phyloP scores from a whole-genome alignment of 2,797 vertebrate species.

The Iguana delicatissima region DNA sequence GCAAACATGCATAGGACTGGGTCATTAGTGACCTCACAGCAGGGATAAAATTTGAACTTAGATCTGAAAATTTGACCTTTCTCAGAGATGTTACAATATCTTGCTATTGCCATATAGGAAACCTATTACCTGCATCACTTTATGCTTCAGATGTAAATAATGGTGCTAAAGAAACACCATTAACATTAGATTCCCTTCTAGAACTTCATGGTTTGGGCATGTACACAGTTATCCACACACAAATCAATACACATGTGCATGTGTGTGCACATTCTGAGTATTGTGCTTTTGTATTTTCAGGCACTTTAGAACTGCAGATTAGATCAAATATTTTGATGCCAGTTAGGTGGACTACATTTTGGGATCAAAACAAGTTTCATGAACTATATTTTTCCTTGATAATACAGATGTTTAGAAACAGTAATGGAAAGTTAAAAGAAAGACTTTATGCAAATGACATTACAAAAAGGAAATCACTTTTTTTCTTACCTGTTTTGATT shows the following conservation, averaged over 20 bases:
- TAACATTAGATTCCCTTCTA: constrained; percentile 7
- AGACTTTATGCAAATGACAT: constrained; percentile 65
- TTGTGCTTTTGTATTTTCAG: neutral
- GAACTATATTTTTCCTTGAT: constrained; percentile 52
- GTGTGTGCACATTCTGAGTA: neutral
- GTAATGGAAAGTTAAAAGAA: constrained; percentile 57
- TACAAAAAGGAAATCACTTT: constrained; percentile 72
- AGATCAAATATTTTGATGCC: constrained; percentile 14
- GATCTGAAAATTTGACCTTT: neutral
- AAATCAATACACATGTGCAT: neutral
- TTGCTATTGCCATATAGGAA: neutral
- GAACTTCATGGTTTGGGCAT: neutral
- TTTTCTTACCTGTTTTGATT: constrained; percentile 80
- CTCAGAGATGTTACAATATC: neutral
- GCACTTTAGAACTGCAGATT: neutral
- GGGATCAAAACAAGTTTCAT: constrained; percentile 16
- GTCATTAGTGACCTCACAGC: neutral
- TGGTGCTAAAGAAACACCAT: neutral
- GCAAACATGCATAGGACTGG: neutral
- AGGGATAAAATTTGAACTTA: neutral
- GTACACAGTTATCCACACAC: neutral
- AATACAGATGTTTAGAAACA: constrained; percentile 64
- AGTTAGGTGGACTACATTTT: constrained; percentile 35
- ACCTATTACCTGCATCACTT: neutral
- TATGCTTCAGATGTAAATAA: constrained; percentile 1